A percentile compares a stretch with the other conserved stretches of the same genome.
Conservation (phyloP, 2,888 invertebrate species). For the Timema podura region DNA sequence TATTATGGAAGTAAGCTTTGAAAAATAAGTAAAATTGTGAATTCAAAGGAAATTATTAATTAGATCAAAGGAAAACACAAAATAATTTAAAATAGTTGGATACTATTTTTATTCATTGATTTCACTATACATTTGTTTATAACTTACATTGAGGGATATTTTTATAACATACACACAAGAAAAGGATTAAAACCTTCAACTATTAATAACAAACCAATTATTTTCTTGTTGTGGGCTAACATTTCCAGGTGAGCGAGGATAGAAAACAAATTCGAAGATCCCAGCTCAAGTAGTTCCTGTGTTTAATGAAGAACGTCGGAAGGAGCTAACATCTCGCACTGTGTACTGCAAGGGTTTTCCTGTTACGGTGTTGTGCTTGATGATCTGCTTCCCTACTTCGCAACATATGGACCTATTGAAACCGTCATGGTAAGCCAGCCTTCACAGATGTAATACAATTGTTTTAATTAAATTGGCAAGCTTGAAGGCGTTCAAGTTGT, state of each 20-base stretch:
- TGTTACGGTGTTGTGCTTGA: constrained; percentile 62
- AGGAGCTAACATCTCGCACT: constrained; percentile 69
- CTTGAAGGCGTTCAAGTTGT: too few relatives aligned
- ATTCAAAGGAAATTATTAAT: too few relatives aligned
- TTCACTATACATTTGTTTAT: background rate
- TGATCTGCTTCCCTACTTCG: constrained; percentile 68
- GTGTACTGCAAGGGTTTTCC: constrained; percentile 88
- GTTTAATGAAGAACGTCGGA: constrained; percentile 75
- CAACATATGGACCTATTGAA: constrained; percentile 62
- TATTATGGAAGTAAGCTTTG: too few relatives aligned
- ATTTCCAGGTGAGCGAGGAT: constrained; percentile 62
- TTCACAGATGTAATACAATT: too few relatives aligned
- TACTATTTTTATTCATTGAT: background rate
- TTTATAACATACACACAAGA: background rate
- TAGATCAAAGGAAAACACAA: too few relatives aligned
- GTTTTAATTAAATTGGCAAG: too few relatives aligned
- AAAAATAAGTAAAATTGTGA: too few relatives aligned
- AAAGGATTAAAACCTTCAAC: background rate
- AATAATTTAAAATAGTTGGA: background rate
- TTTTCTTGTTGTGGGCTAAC: too few relatives aligned
- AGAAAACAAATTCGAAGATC: constrained; percentile 68
- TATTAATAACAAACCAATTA: too few relatives aligned
- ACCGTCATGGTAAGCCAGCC: constrained; percentile 55
- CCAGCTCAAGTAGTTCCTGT: constrained; percentile 72
- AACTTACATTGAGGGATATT: background rate